Conservation (phyloP, 1,140 invertebrate genomes). For the Drosophila elegans region DNA sequence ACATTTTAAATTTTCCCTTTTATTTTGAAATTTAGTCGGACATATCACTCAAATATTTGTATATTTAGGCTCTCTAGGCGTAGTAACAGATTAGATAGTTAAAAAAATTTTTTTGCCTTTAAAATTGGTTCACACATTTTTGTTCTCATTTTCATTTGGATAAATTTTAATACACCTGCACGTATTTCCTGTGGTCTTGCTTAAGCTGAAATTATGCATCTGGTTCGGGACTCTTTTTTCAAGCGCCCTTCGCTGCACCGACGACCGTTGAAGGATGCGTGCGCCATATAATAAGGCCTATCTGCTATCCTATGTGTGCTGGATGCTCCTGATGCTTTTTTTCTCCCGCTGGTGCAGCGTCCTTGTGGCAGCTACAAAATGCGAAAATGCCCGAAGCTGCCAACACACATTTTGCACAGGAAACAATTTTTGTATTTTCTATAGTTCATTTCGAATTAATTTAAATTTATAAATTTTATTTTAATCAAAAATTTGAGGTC, state of each 20-base stretch:
- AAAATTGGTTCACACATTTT: not conserved
- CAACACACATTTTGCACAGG: constrained; percentile 23
- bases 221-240: constrained; percentile 23
- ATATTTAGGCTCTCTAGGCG: too few relatives aligned
- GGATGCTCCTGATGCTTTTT: not conserved
- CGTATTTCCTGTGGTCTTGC: not conserved
- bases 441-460: too few relatives aligned
- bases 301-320: constrained; percentile 25
- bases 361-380: constrained; percentile 66
- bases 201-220: constrained; percentile 18
- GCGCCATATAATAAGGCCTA: constrained; percentile 76
- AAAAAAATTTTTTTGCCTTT: not conserved
- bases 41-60: too few relatives aligned
- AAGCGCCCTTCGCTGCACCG: constrained; percentile 62
- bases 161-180: not conserved
- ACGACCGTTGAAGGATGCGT: constrained; percentile 75
- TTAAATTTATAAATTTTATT: too few relatives aligned
- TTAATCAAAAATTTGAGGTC: too few relatives aligned
- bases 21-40: too few relatives aligned
- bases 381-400: constrained; percentile 63
- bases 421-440: not conserved
- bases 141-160: constrained; percentile 25
- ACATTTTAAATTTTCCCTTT: too few relatives aligned
- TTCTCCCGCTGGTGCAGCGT: constrained; percentile 39
- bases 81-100: too few relatives aligned